A percentile compares a stretch with the other conserved stretches of the same genome.
Evolutionary conservation across 2,797 vertebrate species (phyloP).

Genomic region (Ibycter americanus): DNA sequence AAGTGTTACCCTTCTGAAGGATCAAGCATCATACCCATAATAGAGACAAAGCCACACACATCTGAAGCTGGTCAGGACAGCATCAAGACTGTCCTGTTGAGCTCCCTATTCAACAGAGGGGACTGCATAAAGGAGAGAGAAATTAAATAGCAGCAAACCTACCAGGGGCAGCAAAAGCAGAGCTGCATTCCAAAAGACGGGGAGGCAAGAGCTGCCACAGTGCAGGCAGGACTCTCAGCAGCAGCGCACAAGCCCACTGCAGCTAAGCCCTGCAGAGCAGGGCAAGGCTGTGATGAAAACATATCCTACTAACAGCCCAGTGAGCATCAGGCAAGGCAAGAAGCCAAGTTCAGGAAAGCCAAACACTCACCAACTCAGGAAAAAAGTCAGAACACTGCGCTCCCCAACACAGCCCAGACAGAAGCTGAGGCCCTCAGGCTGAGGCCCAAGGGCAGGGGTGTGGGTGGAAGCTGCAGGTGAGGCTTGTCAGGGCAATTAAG

Average conservation of each 20-base stretch:
- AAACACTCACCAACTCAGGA: background rate
- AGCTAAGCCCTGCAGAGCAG: background rate
- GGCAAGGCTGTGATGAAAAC: background rate
- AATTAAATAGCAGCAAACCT: background rate
- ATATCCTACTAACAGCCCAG: background rate
- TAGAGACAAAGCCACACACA: background rate
- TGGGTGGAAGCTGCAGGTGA: background rate
- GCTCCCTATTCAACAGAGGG: background rate
- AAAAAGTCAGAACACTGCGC: accelerated
- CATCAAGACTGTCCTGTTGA: background rate
- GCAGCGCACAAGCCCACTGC: background rate
- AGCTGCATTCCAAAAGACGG: background rate
- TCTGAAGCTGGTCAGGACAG: background rate
- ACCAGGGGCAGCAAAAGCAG: background rate
- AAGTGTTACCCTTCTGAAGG: background rate
- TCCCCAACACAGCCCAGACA: accelerated
- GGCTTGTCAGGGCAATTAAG: background rate
- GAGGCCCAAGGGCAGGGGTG: background rate
- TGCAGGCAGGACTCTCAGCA: background rate
- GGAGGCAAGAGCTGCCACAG: background rate
- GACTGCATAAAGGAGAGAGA: background rate
- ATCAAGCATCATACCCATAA: background rate
- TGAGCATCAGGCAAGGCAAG: accelerated
- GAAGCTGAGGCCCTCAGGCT: accelerated
- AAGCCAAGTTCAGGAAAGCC: background rate